Conservation (phyloP, 2,888 invertebrate genomes). For the Hypomecis punctinalis region DNA sequence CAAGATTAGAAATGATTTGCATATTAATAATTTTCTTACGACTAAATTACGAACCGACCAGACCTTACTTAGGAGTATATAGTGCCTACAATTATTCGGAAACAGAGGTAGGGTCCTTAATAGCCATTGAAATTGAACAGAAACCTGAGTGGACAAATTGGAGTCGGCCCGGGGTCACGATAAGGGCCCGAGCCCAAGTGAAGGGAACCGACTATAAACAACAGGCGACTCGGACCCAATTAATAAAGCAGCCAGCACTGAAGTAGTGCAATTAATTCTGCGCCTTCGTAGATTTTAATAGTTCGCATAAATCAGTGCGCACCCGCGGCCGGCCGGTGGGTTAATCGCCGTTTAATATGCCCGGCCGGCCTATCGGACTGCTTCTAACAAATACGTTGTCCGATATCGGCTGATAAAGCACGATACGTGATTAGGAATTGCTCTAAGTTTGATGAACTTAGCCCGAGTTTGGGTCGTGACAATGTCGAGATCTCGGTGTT, state of each 20-base stretch:
- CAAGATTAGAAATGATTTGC: conserved; percentile 10
- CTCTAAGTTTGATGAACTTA: conserved; percentile 34
- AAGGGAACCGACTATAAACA: conserved; percentile 81
- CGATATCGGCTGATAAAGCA: conserved; percentile 50
- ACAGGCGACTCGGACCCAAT: conserved; percentile 82
- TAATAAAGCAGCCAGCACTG: conserved; percentile 82
- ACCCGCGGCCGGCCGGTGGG: conserved; percentile 70
- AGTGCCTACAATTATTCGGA: conserved; percentile 47
- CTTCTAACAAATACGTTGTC: conserved; percentile 53
- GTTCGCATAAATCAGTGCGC: conserved; percentile 81
- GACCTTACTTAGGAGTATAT: conserved; percentile 2
- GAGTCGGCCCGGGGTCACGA: conserved; percentile 76
- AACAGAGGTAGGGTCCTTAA: conserved; percentile 76
- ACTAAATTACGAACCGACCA: conserved; percentile 4
- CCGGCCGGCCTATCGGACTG: conserved; percentile 66
- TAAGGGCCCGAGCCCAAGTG: conserved; percentile 69
- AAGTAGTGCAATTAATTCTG: conserved; percentile 84
- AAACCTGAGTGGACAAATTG: conserved; percentile 83
- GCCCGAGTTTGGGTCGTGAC: conserved; percentile 33
- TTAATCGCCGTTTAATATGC: conserved; percentile 84
- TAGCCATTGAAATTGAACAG: conserved; percentile 79
- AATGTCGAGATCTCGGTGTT: neutral
- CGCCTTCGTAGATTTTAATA: conserved; percentile 85
- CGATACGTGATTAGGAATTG: conserved; percentile 46
- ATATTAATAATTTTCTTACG: conserved; percentile 9